Conservation (phyloP, 2,113 vertebrate species). For the Connochaetes taurinus region DNA sequence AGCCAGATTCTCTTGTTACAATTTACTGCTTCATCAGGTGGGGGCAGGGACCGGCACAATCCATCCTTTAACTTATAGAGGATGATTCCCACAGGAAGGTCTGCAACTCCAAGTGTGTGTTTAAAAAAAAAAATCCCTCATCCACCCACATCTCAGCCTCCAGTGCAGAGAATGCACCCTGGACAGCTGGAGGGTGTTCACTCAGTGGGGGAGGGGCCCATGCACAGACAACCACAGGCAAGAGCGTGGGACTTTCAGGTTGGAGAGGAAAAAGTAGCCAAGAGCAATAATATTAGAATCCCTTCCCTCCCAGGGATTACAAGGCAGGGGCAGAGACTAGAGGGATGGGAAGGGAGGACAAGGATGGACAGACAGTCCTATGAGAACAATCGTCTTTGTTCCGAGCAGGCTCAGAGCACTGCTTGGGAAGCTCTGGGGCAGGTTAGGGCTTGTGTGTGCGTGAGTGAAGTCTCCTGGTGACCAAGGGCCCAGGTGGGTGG, state of each 20-base stretch:
- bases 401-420: neutral
- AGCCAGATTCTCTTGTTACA: constrained; percentile 83
- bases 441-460: constrained; percentile 45
- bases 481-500: constrained; percentile 60
- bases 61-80: constrained; percentile 66
- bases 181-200: neutral
- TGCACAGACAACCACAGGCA: neutral
- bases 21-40: constrained; percentile 79
- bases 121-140: neutral
- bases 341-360: neutral
- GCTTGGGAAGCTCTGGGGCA: constrained; percentile 38
- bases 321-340: neutral
- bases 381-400: constrained; percentile 65
- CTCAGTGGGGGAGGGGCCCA: neutral
- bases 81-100: constrained; percentile 67
- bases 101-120: constrained; percentile 6
- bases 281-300: neutral
- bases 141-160: neutral
- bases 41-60: constrained; percentile 72
- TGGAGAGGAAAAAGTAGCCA: neutral
- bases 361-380: constrained; percentile 13
- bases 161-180: neutral
- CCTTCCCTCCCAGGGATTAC: neutral
- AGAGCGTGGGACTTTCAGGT: neutral
- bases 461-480: constrained; percentile 53